A percentile compares a stretch with the other conserved stretches of the same genome.
Evolutionary conservation across 2,888 invertebrate genomes (phyloP).

Genomic region (Xylota segnis): DNA sequence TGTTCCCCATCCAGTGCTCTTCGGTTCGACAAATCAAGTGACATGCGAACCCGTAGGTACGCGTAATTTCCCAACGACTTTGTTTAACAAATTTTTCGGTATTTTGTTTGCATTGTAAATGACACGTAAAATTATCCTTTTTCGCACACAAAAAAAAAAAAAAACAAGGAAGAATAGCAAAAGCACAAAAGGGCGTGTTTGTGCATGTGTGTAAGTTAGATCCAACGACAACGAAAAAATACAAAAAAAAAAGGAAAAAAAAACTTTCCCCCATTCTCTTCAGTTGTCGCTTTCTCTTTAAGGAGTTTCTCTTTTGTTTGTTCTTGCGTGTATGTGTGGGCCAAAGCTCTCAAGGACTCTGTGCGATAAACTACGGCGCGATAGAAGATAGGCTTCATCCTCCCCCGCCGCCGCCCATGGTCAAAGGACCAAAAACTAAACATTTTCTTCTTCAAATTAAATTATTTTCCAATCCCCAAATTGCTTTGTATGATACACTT

Average conservation of each 20-base stretch:
- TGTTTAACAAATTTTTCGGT: slow-evolving; percentile 16
- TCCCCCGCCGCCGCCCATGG: neutral
- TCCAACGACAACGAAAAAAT: slow-evolving; percentile 18
- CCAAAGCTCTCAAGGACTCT: slow-evolving; percentile 65
- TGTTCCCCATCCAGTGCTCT: neutral
- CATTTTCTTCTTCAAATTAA: slow-evolving; percentile 29
- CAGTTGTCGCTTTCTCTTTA: slow-evolving; percentile 36
- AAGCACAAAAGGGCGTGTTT: slow-evolving; percentile 75
- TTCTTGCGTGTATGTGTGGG: neutral
- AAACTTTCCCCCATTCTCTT: slow-evolving; percentile 44
- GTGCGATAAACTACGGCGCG: slow-evolving; percentile 30
- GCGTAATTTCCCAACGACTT: neutral
- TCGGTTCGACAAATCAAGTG: slow-evolving; percentile 10
- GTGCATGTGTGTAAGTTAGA: slow-evolving; percentile 68
- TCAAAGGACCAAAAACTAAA: slow-evolving; percentile 37
- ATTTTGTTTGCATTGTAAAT: slow-evolving; percentile 63
- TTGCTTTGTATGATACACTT: slow-evolving; percentile 25
- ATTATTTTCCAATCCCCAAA: slow-evolving; percentile 41
- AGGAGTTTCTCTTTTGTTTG: slow-evolving; percentile 42
- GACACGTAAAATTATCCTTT: slow-evolving; percentile 58
- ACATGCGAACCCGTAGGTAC: neutral
- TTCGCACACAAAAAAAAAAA: slow-evolving; percentile 12
- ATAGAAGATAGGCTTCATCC: neutral
- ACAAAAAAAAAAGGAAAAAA: slow-evolving; percentile 8
- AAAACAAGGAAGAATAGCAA: slow-evolving; percentile 47